Evolutionary conservation across 2,888 invertebrate species (phyloP).

Genomic region (Scaptomyza flava): DNA sequence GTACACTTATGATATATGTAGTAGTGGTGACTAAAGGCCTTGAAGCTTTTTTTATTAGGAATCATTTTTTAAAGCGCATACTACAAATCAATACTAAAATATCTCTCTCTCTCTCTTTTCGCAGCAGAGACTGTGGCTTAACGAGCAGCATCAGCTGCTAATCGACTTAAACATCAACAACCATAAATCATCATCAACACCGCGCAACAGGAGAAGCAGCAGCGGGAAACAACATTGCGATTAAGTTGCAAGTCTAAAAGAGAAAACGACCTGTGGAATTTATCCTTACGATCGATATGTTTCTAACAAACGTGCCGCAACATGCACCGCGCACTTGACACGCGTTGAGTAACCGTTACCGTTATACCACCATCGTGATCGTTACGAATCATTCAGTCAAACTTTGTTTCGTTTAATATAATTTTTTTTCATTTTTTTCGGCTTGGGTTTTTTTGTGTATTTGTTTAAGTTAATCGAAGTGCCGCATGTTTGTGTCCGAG

Average conservation of each 20-base stretch:
- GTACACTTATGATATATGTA: not conserved
- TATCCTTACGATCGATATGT: conserved; percentile 61
- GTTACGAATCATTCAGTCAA: conserved; percentile 22
- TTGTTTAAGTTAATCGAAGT: conserved; percentile 38
- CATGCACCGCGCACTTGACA: conserved; percentile 80
- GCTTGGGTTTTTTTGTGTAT: conserved; percentile 19
- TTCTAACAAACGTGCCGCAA: conserved; percentile 57
- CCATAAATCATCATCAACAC: conserved; percentile 69
- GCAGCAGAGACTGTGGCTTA: conserved; percentile 36
- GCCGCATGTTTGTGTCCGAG: conserved; percentile 84
- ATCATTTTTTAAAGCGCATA: conserved; percentile 39
- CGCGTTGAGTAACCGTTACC: conserved; percentile 58
- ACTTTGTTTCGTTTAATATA: conserved; percentile 18
- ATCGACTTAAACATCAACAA: conserved; percentile 47
- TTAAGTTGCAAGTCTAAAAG: conserved; percentile 48
- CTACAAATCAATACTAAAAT: conserved; percentile 36
- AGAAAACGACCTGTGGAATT: conserved; percentile 24
- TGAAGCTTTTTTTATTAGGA: conserved; percentile 39
- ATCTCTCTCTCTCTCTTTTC: conserved; percentile 18
- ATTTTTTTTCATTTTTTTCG: conserved; percentile 22
- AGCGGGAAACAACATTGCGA: conserved; percentile 26
- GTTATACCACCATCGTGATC: conserved; percentile 3
- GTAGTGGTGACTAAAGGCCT: conserved; percentile 2
- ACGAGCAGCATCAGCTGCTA: conserved; percentile 53
- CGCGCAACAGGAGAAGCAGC: conserved; percentile 10